A percentile compares a stretch with the other conserved stretches of the same genome.
phyloP scores from a whole-genome alignment of 1,140 invertebrate genomes.

The Drosophila leontia region DNA sequence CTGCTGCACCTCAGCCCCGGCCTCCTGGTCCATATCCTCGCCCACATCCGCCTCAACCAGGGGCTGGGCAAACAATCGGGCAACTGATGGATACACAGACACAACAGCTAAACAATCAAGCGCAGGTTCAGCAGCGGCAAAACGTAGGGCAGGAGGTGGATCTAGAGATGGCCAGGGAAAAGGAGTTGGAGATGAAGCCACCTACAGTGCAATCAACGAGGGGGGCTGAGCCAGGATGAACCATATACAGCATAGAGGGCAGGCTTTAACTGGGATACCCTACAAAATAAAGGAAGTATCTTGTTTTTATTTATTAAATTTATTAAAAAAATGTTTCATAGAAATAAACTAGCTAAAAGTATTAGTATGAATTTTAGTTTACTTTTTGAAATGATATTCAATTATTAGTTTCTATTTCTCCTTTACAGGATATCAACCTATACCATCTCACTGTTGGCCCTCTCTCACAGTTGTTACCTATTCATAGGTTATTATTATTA shows the following conservation, averaged over 20 bases:
- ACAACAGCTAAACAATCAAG: conserved; percentile 79
- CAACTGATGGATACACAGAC: conserved; percentile 64
- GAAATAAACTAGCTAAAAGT: not conserved
- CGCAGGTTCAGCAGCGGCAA: conserved; percentile 50
- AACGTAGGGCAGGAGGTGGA: not conserved
- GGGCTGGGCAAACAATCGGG: conserved; percentile 70
- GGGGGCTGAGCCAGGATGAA: conserved; percentile 35
- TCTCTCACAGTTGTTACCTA: conserved; percentile 70
- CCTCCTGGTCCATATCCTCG: conserved; percentile 5
- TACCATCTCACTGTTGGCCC: not conserved
- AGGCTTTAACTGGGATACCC: conserved; percentile 25
- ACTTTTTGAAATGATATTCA: not conserved
- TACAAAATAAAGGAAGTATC: not conserved
- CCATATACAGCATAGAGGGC: conserved; percentile 1
- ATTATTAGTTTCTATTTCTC: not conserved
- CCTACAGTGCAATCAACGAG: conserved; percentile 72
- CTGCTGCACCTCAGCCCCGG: conserved; percentile 59
- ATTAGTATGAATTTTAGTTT: too few relatives aligned
- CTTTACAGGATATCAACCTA: conserved; percentile 6
- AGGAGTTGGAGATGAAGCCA: conserved; percentile 42
- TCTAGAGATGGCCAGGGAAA: conserved; percentile 1
- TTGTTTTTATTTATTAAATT: not conserved
- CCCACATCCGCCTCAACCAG: conserved; percentile 24
- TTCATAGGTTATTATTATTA: conserved; percentile 84
- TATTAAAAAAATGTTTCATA: not conserved